phyloP scores from a whole-genome alignment of 2,888 invertebrate species.

The Andrena hattorfiana region DNA sequence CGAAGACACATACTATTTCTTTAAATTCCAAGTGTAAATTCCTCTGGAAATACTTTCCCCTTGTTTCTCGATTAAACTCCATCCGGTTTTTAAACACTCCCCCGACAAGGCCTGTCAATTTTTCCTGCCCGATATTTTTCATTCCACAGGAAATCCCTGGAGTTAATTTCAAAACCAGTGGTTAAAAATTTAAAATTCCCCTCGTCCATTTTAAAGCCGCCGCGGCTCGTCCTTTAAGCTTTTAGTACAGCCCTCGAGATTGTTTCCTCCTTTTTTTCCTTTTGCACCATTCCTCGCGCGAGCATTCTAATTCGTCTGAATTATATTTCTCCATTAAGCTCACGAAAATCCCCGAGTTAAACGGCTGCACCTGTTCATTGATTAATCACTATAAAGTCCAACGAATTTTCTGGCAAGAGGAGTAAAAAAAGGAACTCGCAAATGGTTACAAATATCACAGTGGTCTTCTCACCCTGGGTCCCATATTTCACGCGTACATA shows the following conservation, averaged over 20 bases:
- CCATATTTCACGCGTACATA: no score
- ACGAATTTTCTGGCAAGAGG: neutral
- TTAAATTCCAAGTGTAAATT: neutral
- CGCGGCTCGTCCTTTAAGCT: slow-evolving; percentile 21
- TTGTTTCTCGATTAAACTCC: neutral
- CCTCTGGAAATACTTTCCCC: neutral
- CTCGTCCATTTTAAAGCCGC: slow-evolving; percentile 13
- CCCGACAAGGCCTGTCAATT: neutral
- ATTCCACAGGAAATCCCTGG: neutral
- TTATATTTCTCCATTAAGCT: slow-evolving; percentile 17
- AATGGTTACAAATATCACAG: neutral
- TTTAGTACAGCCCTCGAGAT: slow-evolving; percentile 5
- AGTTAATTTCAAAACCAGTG: neutral
- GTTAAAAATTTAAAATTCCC: neutral
- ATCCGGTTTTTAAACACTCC: neutral
- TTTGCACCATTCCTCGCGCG: neutral
- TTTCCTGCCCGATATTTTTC: neutral
- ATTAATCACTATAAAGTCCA: slow-evolving; percentile 6
- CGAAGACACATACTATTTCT: no score
- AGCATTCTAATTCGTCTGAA: slow-evolving; percentile 32
- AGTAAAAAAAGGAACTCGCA: neutral
- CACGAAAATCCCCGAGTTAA: neutral
- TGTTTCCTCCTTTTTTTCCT: neutral
- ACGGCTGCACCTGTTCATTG: slow-evolving; percentile 19
- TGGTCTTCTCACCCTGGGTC: neutral